Evolutionary conservation across 1,140 invertebrate genomes (phyloP).

Genomic region (Camponotus vicinus): DNA sequence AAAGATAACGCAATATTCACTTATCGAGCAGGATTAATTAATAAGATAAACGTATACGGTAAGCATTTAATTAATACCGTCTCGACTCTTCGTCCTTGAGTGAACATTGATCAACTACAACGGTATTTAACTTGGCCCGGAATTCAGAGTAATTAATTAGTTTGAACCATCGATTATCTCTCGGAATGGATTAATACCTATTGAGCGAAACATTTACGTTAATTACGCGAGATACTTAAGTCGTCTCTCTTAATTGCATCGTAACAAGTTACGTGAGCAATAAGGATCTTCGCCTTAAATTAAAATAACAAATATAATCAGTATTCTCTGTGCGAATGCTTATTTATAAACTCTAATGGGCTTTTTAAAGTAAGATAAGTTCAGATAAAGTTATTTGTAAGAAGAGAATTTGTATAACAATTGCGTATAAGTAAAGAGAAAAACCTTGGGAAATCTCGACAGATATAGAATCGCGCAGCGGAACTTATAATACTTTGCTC

Average conservation of each 20-base stretch:
- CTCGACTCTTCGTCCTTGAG: conserved; percentile 20
- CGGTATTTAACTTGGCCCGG: conserved; percentile 39
- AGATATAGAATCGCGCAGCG: not conserved
- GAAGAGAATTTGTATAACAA: not conserved
- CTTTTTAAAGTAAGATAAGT: not conserved
- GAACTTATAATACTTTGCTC: not conserved
- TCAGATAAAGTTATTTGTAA: not conserved
- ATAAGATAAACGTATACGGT: conserved; percentile 33
- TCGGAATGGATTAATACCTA: not conserved
- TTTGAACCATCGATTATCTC: not conserved
- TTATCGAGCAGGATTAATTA: conserved; percentile 62
- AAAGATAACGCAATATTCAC: not conserved
- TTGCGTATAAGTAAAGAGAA: not conserved
- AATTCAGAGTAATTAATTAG: conserved; percentile 63
- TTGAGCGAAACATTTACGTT: not conserved
- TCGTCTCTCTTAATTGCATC: not conserved
- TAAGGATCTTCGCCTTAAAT: not conserved
- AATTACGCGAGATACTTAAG: conserved; percentile 36
- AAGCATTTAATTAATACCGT: conserved; percentile 62
- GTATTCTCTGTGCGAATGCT: not conserved
- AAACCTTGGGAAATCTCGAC: not conserved
- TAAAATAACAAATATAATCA: not conserved
- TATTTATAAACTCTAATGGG: conserved; percentile 9
- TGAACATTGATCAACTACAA: conserved; percentile 52
- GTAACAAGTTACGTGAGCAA: not conserved